phyloP scores from a whole-genome alignment of 2,888 invertebrate species.

The Pseudolycoriella hygida region DNA sequence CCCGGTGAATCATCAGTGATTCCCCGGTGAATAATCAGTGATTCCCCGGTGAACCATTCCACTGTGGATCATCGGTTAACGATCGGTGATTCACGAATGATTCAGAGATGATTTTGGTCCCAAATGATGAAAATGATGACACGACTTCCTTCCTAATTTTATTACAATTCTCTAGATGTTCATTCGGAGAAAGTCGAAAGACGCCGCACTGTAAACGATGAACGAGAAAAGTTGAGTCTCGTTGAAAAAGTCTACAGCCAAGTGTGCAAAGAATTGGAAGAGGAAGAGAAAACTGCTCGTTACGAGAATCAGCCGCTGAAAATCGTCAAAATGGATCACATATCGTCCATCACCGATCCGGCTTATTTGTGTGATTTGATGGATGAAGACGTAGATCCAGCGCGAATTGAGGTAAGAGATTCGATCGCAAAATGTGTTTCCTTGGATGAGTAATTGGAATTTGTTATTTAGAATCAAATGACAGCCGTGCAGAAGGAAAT shows the following conservation, averaged over 20 bases:
- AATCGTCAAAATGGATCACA: slow-evolving; percentile 5
- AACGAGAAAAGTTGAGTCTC: slow-evolving; percentile 26
- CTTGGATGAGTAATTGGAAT: too few relatives aligned
- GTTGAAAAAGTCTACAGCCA: slow-evolving; percentile 36
- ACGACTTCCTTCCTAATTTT: background rate
- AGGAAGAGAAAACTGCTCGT: slow-evolving; percentile 8
- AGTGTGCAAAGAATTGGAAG: slow-evolving; percentile 30
- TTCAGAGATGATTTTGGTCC: too few relatives aligned
- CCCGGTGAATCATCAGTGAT: too few relatives aligned
- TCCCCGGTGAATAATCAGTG: too few relatives aligned
- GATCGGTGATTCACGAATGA: too few relatives aligned
- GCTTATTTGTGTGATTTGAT: slow-evolving; percentile 30
- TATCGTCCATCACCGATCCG: slow-evolving; percentile 17
- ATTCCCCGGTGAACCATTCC: too few relatives aligned
- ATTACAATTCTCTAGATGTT: slow-evolving; percentile 10
- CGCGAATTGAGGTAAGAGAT: slow-evolving; percentile 30
- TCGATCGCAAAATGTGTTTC: too few relatives aligned
- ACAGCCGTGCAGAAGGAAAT: slow-evolving; percentile 28
- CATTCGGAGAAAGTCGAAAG: slow-evolving; percentile 27
- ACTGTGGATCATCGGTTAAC: too few relatives aligned
- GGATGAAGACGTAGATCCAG: slow-evolving; percentile 31
- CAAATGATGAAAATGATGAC: too few relatives aligned
- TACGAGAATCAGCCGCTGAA: slow-evolving; percentile 6
- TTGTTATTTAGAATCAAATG: too few relatives aligned
- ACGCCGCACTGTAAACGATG: slow-evolving; percentile 25